Evolutionary conservation across 2,113 vertebrate species (phyloP).

Genomic region (Pungitius pungitius): DNA sequence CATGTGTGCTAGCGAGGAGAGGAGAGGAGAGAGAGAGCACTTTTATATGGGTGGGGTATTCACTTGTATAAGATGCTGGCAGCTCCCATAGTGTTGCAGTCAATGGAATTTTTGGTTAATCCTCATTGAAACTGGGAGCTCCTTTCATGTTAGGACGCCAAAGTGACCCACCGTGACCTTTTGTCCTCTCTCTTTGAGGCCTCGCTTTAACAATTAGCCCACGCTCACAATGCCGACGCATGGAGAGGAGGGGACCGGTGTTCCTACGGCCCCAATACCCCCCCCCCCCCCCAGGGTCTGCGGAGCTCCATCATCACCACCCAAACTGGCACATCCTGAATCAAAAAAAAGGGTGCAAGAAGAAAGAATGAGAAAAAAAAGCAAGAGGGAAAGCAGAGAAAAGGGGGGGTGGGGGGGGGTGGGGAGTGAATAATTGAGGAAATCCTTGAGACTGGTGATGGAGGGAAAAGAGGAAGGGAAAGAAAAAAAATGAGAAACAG

Average conservation of each 20-base stretch:
- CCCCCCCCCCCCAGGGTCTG: constrained; percentile 66
- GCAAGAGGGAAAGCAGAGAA: constrained; percentile 45
- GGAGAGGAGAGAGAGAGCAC: constrained; percentile 26
- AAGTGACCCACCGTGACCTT: constrained; percentile 81
- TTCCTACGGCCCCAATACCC: constrained; percentile 69
- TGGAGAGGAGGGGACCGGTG: constrained; percentile 72
- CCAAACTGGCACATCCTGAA: constrained; percentile 75
- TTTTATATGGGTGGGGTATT: constrained; percentile 60
- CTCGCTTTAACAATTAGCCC: constrained; percentile 79
- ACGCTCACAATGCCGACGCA: constrained; percentile 75
- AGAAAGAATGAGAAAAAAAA: constrained; percentile 55
- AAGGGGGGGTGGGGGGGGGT: constrained; percentile 8
- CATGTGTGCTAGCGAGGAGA: constrained; percentile 3
- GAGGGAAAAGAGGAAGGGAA: constrained; percentile 57
- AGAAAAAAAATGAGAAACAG: constrained; percentile 71
- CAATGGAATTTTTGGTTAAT: constrained; percentile 81
- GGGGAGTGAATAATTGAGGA: constrained; percentile 65
- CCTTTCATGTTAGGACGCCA: constrained; percentile 80
- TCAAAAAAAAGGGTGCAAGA: constrained; percentile 64
- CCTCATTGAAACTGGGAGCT: constrained; percentile 82
- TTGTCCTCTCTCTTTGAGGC: constrained; percentile 82
- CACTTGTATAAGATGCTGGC: constrained; percentile 74
- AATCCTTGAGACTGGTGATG: constrained; percentile 61
- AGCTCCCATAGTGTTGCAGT: constrained; percentile 72
- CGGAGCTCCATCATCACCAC: constrained; percentile 64